These are phyloP conservation scores for Nothoprocta pentlandii DNA, from an alignment of 2,113 vertebrate genomes.

Conservation along the genomic window DNA sequence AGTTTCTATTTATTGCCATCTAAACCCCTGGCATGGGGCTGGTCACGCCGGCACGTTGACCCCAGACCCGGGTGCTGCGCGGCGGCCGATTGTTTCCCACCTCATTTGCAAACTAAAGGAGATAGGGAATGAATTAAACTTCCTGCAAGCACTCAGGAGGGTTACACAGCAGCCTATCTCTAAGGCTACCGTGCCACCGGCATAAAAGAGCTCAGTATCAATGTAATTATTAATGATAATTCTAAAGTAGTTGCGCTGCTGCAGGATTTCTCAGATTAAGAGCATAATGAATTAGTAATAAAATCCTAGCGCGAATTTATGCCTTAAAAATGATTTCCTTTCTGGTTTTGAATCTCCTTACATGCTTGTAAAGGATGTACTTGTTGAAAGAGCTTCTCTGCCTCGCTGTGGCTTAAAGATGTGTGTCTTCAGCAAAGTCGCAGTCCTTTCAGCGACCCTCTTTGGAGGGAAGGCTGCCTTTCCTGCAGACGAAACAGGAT, in stretches of 20 bases:
- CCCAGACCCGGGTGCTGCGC: too few species aligned
- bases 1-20: too few species aligned
- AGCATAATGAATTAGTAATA: slow-evolving; percentile 76
- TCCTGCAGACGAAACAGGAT: not conserved
- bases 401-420: not conserved
- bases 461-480: not conserved
- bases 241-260: slow-evolving; percentile 71
- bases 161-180: slow-evolving; percentile 70
- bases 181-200: slow-evolving; percentile 66
- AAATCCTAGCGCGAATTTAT: slow-evolving; percentile 67
- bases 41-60: too few species aligned
- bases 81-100: slow-evolving; percentile 49
- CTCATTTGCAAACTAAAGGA: slow-evolving; percentile 74
- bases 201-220: slow-evolving; percentile 72
- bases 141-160: slow-evolving; percentile 72
- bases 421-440: not conserved
- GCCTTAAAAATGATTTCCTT: slow-evolving; percentile 67
- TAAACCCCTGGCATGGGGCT: too few species aligned
- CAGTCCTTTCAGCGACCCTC: not conserved
- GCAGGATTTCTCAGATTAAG: slow-evolving; percentile 75
- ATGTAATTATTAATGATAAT: slow-evolving; percentile 77
- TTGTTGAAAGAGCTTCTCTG: slow-evolving; percentile 33
- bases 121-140: slow-evolving; percentile 77
- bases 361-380: slow-evolving; percentile 25
- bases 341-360: slow-evolving; percentile 49